Conservation (phyloP, 2,113 vertebrate species). For the Prochilodus magdalenae region DNA sequence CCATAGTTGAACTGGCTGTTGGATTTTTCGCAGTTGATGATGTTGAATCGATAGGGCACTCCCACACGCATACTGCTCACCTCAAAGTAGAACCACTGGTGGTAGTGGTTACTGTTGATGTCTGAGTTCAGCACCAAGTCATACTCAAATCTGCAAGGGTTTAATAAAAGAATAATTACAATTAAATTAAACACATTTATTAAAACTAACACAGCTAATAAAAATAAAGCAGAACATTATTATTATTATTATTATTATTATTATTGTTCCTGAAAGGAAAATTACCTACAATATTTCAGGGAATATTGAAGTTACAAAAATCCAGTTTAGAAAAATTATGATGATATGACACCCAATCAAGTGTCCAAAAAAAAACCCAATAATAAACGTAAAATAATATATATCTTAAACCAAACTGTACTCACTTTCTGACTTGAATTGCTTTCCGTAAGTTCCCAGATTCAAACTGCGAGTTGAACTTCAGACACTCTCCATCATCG, state of each 20-base stretch:
- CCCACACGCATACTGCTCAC: slow-evolving; percentile 93
- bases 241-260: no score
- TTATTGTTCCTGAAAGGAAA: no score
- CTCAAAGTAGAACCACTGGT: slow-evolving; percentile 99
- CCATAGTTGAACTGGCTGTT: slow-evolving; percentile 99
- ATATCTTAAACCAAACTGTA: neutral
- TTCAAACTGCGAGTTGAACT: slow-evolving; percentile 98
- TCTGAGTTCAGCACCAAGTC: slow-evolving; percentile 98
- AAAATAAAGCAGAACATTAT: no score
- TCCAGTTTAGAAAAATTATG: no score
- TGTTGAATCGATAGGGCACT: slow-evolving; percentile 92
- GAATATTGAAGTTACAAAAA: no score
- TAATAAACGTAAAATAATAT: no score
- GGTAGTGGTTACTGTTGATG: slow-evolving; percentile 99
- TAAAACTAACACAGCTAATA: neutral
- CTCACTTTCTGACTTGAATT: slow-evolving; percentile 97
- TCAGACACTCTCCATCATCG: slow-evolving; percentile 88
- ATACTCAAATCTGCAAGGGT: slow-evolving; percentile 87
- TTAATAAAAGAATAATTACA: neutral
- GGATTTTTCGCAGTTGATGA: slow-evolving; percentile 98
- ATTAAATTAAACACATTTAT: neutral
- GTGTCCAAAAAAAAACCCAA: neutral
- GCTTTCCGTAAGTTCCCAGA: slow-evolving; percentile 97
- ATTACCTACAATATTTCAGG: no score
- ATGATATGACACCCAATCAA: no score